These are phyloP conservation scores for Orthonevra nobilis DNA, from an alignment of 2,888 invertebrate genomes.

Conservation along the genomic window DNA sequence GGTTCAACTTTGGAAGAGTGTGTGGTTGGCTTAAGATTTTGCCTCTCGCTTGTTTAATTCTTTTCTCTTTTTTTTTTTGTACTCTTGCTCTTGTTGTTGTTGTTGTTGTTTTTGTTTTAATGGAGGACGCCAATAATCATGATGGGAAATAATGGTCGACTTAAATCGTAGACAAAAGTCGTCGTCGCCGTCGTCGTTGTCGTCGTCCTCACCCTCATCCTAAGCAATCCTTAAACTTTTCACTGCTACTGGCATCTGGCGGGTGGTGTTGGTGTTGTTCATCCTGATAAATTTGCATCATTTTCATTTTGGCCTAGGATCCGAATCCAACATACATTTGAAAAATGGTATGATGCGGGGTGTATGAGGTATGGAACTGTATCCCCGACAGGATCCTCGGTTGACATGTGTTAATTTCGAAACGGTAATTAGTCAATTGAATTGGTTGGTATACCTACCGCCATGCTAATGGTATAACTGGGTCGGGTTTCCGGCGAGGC, in stretches of 20 bases:
- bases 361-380: no score
- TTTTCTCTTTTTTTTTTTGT: no score
- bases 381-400: slow-evolving; percentile 55
- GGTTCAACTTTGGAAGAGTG: slow-evolving; percentile 17
- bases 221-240: slow-evolving; percentile 32
- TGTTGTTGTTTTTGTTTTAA: slow-evolving; percentile 73
- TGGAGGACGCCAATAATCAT: slow-evolving; percentile 79
- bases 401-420: slow-evolving; percentile 70
- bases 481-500: slow-evolving; percentile 26
- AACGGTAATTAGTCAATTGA: slow-evolving; percentile 70
- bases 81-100: slow-evolving; percentile 48
- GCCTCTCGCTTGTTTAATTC: no score
- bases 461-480: slow-evolving; percentile 35
- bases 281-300: slow-evolving; percentile 69
- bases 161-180: slow-evolving; percentile 71
- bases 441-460: slow-evolving; percentile 32
- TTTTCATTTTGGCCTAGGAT: slow-evolving; percentile 54
- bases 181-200: slow-evolving; percentile 38
- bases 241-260: slow-evolving; percentile 1
- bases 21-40: no score
- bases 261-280: slow-evolving; percentile 21
- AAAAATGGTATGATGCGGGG: slow-evolving; percentile 10
- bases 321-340: slow-evolving; percentile 29
- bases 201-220: slow-evolving; percentile 23
- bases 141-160: slow-evolving; percentile 71